Base-by-base conservation (phyloP, 1,140 invertebrate species). In the Diorhabda carinulata region DNA sequence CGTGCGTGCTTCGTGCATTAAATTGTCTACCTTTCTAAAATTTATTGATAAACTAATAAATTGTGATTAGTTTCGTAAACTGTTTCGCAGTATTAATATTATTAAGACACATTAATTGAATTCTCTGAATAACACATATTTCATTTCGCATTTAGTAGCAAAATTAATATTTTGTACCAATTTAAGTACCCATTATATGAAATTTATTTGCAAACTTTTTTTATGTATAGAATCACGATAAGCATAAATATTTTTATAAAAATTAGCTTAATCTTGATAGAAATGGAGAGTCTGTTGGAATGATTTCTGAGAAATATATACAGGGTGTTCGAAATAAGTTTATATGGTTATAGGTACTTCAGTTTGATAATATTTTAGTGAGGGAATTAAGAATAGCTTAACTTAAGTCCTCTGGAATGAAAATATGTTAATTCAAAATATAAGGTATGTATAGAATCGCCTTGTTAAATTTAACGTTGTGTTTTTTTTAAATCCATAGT, bases 181-280 rank as follows among this genome's bases (percentile, higher is more conserved):
- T 8, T 52, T 52, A 8, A 52, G 6, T 8, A 52, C 6, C 2
- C 2, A 8, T 52, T 52, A 8, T 8, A 52, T 3, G n/a, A 8
- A n/a, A 52, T 8, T 52, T 52, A n/a, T n/a, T 52, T 52, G 6
- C n/a, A 52, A 8, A n/a, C 6, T 52, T 52, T 52, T 52, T 52
- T 8, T 8, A n/a, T 52, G n/a, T 52, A 8, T 52, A 8, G n/a
- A 52, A 52, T 6, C n/a, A 52, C n/a, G n/a, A 52, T 8, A 52
- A n/a, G 47, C 47, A 52, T 52, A 52, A 52, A 52, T 52, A 52
- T 52, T 52, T 52, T 52, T 52, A 52, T 52, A 52, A 52, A 52
- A 25, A 25, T 25, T 25, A 25, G 25, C 25, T 25, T 25, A 25
- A 25, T 25, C 25, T 25, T 25, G 25, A 25, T 25, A 25, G 25